Evolutionary conservation across 2,113 vertebrate species (phyloP), one percentile per base, ranked within the genome.

Genomic region (Leptobrachium leishanense): DNA sequence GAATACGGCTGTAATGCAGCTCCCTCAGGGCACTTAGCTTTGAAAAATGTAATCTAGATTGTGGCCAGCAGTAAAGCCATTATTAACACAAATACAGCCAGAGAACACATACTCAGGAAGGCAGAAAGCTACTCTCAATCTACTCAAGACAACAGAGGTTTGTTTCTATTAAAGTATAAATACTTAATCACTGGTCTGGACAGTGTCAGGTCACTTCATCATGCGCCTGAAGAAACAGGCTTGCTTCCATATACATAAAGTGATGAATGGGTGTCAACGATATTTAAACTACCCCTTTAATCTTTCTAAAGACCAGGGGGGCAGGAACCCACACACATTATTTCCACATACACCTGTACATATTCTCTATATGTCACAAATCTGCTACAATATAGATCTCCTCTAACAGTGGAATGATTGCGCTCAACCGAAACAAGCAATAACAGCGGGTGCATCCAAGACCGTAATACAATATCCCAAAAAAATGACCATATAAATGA

Each of bases 201-300:
- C 44, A 44, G 20, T 72, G 77, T 72, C 77, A 79, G 77, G 77
- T 72, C 77, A 72, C 77, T 79, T 66, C 69, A 72, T 79, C 77
- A 79, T 66, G 7, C 64, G 57, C 39, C 9, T 15, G 44, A 6
- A 72, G 69, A 66, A 53, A 79, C 44, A 53, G 43, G 44, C 57
- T 2, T 12, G 39, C 15, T 53, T 68, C 43, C 5, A 41, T 42
- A 11, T 66, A 72, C 64, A 55, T 63, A 40, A 63, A 6, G 69
- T 79, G 77, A 79, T 79, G 15, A 55, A 79, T 66, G 43, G 50
- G 57, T 2, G 13, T 40, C 68, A 72, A 13, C 44, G 9, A 42
- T 10, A 39, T 53, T 72, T 15, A 44, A 64, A 78, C 76, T 53
- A 44, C 43, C 59, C 57, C 20, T 64, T 72, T 72, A 39, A 64